These are phyloP conservation scores for Chondrosia reniformis DNA, from an alignment of 37 sponge, comb jelly and placozoan genomes.

Conservation along the genomic window DNA sequence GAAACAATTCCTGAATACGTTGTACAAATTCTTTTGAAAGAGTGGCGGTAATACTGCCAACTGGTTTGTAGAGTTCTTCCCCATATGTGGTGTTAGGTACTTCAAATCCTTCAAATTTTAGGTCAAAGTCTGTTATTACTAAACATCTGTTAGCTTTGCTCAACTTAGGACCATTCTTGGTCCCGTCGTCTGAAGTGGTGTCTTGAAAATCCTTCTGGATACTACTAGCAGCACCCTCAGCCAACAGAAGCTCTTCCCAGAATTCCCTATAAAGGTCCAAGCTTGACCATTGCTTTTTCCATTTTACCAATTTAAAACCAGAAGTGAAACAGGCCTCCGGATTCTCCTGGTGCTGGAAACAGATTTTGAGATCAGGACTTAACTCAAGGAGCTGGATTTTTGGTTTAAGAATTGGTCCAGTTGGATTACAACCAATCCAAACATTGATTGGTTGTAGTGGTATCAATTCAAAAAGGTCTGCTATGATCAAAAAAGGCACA, in stretches of 20 bases:
- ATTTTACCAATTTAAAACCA: no score
- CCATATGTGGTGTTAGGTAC: neutral
- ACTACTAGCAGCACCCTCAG: slow-evolving; percentile 8
- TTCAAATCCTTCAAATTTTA: slow-evolving; percentile 1
- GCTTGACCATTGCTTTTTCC: neutral
- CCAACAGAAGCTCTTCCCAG: slow-evolving; percentile 15
- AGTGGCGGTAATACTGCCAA: neutral
- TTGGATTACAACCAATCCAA: neutral
- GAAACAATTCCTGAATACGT: neutral
- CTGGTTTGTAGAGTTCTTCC: slow-evolving; percentile 13
- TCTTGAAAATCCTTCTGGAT: neutral
- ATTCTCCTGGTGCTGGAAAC: neutral
- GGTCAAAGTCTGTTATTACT: slow-evolving; percentile 13
- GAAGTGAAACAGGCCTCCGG: slow-evolving; percentile 1
- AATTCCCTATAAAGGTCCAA: neutral
- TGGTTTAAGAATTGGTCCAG: neutral
- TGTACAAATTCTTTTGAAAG: slow-evolving; percentile 2
- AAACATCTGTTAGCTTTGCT: no score
- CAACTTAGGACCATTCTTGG: no score
- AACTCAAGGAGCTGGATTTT: slow-evolving; percentile 13
- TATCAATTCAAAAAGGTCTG: neutral
- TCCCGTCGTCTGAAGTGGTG: no score
- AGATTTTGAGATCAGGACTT: neutral
- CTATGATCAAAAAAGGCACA: neutral
- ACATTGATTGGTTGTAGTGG: neutral